These are phyloP conservation scores for Sycophaga agraensis DNA, from an alignment of 1,140 invertebrate species.

Conservation along the genomic window DNA sequence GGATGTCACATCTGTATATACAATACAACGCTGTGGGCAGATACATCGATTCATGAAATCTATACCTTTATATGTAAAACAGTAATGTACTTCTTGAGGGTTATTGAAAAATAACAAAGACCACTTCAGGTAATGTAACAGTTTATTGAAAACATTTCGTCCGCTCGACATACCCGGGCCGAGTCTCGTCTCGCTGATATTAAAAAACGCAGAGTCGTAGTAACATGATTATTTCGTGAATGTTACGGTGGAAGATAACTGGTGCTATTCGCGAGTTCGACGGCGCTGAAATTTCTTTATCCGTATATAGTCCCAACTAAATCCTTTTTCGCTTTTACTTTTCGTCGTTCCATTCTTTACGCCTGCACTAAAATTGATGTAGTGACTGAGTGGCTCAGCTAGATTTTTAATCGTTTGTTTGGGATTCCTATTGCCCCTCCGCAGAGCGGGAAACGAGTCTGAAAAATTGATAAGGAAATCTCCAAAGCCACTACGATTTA, in stretches of 20 bases:
- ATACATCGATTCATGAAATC: too few species aligned
- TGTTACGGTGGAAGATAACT: conserved; percentile 49
- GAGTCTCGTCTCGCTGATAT: conserved; percentile 51
- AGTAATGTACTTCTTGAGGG: too few species aligned
- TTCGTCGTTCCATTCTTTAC: not conserved
- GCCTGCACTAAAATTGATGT: conserved; percentile 20
- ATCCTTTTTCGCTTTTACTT: not conserved
- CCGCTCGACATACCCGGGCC: conserved; percentile 41
- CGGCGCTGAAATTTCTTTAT: conserved; percentile 26
- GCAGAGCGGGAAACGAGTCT: not conserved
- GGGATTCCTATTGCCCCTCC: not conserved
- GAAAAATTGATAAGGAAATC: conserved; percentile 14
- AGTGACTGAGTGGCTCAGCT: too few species aligned
- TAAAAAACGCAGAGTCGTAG: conserved; percentile 57
- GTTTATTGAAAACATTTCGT: conserved; percentile 57
- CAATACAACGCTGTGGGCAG: too few species aligned
- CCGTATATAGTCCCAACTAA: too few species aligned
- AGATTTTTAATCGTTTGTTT: not conserved
- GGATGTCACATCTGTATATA: too few species aligned
- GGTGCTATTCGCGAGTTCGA: conserved; percentile 43
- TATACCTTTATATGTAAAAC: too few species aligned
- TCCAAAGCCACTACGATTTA: conserved; percentile 5
- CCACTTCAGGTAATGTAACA: conserved; percentile 54
- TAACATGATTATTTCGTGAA: conserved; percentile 56
- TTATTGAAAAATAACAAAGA: not conserved